Base-by-base conservation (phyloP, 2,113 vertebrate genomes). In the Ceratotherium simum region DNA sequence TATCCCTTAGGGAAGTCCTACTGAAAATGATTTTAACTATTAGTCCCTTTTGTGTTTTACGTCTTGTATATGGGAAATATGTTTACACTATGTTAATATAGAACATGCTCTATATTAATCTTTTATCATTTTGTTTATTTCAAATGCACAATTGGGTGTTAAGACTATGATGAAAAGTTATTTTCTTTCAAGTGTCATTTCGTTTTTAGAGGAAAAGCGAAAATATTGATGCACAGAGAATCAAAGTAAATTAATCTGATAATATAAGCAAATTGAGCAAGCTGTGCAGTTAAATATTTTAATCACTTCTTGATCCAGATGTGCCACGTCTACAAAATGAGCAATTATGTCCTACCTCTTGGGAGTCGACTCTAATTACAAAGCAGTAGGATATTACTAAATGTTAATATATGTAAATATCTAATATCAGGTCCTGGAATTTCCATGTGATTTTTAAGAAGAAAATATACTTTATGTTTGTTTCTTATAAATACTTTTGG, bases 201-300 rank as follows among this genome's bases (percentile, higher is more conserved):
- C 42, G 42, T 42, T 42, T 42, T 98, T 98, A 96, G 9, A 97
- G 93, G 67, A 84, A 98, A 33, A 95, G 96, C 96, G 85, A 96
- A 98, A 98, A 98, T 98, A 98, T 98, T 98, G 98, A 98, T 98
- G 98, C 97, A 98, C 73, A 94, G 96, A 98, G 98, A 98, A 99
- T 99, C 99, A 99, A 98, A 99, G 97, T 98, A 99, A 99, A 98
- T 97, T 98, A 98, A 98, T 98, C 98, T 98, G 98, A 99, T 99
- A 99, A 99, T 98, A 98, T 98, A 98, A 98, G 96, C 97, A 98
- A 98, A 98, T 98, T 98, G 98, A 99, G 98, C 99, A 99, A 99
- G 99, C 98, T 99, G 99, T 98, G 98, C 98, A 98, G 98, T 99
- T 99, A 99, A 99, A 99, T 99, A 99, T 99, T 99, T 99, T 99